phyloP scores from a whole-genome alignment of 2,113 vertebrate genomes.

The Orthonyx spaldingii region DNA sequence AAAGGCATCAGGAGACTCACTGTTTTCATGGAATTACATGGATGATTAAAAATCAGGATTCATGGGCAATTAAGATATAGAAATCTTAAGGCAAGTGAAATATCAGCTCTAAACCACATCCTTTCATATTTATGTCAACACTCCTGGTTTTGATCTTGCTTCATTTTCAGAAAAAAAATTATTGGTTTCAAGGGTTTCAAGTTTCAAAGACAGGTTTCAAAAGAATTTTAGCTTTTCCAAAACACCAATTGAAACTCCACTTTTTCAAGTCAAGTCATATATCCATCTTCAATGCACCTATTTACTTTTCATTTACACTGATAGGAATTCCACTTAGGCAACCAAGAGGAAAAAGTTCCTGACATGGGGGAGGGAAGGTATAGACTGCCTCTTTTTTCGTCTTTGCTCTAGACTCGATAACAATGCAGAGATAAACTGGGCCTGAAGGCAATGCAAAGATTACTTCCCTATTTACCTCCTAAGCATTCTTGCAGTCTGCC shows the following conservation, averaged over 20 bases:
- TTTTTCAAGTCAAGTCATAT: not conserved
- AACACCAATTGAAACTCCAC: not conserved
- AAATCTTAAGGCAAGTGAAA: not conserved
- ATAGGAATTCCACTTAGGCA: conserved; percentile 20
- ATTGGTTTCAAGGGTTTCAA: not conserved
- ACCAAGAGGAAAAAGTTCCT: not conserved
- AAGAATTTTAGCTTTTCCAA: not conserved
- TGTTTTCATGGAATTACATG: not conserved
- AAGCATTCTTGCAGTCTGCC: not conserved
- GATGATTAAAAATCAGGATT: not conserved
- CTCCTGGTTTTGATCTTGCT: not conserved
- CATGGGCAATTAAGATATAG: not conserved
- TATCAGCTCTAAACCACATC: not conserved
- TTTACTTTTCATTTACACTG: not conserved
- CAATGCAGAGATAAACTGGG: not conserved
- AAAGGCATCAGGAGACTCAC: not conserved
- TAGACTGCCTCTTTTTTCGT: not conserved
- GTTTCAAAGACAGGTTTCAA: not conserved
- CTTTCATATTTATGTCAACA: not conserved
- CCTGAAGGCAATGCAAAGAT: not conserved
- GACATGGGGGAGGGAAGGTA: not conserved
- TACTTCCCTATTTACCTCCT: not conserved
- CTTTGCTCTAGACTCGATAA: not conserved
- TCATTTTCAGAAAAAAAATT: not conserved
- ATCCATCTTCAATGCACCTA: not conserved